Evolutionary conservation across 2,888 invertebrate species (phyloP).

Genomic region (Meghimatium bilineatum): DNA sequence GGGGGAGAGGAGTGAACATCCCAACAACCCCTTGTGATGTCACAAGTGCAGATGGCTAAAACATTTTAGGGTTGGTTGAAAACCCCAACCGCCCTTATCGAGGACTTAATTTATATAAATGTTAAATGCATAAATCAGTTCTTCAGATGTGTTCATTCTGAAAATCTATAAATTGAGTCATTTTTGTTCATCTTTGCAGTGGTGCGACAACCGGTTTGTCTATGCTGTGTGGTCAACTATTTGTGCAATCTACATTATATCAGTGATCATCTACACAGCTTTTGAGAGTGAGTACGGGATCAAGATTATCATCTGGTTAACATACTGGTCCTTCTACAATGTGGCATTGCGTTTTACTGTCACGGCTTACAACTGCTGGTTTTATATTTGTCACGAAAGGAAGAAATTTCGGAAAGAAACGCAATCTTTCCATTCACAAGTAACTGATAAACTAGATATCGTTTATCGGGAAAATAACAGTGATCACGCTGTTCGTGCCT

Average conservation of each 20-base stretch:
- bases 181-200: conserved; percentile 38
- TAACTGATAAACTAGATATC: not conserved
- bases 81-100: too few species aligned
- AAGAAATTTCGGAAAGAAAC: not conserved
- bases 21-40: too few species aligned
- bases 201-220: conserved; percentile 30
- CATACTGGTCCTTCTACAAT: conserved; percentile 57
- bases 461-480: not conserved
- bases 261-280: conserved; percentile 51
- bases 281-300: conserved; percentile 43
- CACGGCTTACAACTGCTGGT: conserved; percentile 51
- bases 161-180: not conserved
- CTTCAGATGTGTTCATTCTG: too few species aligned
- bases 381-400: conserved; percentile 4
- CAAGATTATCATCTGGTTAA: conserved; percentile 58
- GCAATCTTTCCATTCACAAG: not conserved
- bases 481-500: not conserved
- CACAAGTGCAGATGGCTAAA: too few species aligned
- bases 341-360: conserved; percentile 50
- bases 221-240: conserved; percentile 51
- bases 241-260: conserved; percentile 47
- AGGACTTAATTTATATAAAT: too few species aligned
- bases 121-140: too few species aligned
- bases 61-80: too few species aligned
- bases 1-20: too few species aligned